Conservation (phyloP, 2,888 invertebrate species). For the Cryptus armator region DNA sequence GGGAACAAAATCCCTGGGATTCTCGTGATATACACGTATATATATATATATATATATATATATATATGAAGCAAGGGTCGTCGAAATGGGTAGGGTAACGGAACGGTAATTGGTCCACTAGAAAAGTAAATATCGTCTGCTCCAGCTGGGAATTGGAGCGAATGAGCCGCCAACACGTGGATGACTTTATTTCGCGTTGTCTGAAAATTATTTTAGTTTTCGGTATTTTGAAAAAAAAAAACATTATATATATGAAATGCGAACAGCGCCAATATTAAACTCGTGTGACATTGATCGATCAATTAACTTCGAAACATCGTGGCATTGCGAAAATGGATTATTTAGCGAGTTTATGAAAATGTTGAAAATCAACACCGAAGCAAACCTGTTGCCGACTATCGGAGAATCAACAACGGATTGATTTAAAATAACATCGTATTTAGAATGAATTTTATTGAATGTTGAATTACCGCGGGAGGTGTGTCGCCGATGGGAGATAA, state of each 20-base stretch:
- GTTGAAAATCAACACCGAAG: not conserved
- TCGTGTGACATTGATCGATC: no score
- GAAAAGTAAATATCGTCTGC: conserved; percentile 44
- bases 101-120: conserved; percentile 34
- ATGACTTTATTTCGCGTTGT: conserved; percentile 3
- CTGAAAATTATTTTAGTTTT: conserved; percentile 13
- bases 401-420: not conserved
- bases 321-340: not conserved
- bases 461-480: not conserved
- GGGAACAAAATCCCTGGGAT: not conserved
- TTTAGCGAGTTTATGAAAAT: not conserved
- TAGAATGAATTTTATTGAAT: not conserved
- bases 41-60: not conserved
- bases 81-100: conserved; percentile 19
- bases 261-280: not conserved
- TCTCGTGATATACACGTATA: not conserved
- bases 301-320: not conserved
- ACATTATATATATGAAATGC: not conserved
- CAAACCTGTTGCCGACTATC: conserved; percentile 2
- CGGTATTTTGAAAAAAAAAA: not conserved
- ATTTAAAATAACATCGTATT: not conserved
- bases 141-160: conserved; percentile 38
- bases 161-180: not conserved
- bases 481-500: no score
- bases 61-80: conserved; percentile 21